These are phyloP conservation scores for Apocheima hispidaria DNA, from an alignment of 2,888 invertebrate species.

Conservation along the genomic window DNA sequence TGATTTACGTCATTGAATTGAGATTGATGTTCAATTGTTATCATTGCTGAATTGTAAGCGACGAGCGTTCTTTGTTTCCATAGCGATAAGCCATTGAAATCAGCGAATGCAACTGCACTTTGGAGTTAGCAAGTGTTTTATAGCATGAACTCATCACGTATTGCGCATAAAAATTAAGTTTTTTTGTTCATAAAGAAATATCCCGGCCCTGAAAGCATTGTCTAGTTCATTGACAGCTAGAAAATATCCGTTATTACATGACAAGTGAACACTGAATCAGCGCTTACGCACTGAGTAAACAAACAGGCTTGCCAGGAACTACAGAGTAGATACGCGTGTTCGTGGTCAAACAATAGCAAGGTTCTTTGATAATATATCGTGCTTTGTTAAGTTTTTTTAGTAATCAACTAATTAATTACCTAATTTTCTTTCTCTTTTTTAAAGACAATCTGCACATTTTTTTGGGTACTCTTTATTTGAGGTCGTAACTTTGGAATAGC, in stretches of 20 bases:
- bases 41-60: conserved; percentile 27
- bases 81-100: conserved; percentile 1
- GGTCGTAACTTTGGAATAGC: too few relatives aligned
- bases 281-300: conserved; percentile 57
- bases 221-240: conserved; percentile 40
- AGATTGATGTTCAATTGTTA: conserved; percentile 44
- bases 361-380: background rate
- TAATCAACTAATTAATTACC: background rate
- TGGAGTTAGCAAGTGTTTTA: background rate
- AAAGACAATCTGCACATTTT: too few relatives aligned
- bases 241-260: conserved; percentile 37
- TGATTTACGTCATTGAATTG: conserved; percentile 33
- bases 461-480: too few relatives aligned
- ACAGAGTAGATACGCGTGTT: background rate
- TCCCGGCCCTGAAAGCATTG: conserved; percentile 39
- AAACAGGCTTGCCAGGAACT: conserved; percentile 50
- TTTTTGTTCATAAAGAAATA: conserved; percentile 35
- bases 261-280: conserved; percentile 54
- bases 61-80: conserved; percentile 10
- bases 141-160: background rate
- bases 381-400: background rate
- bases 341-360: conserved; percentile 27
- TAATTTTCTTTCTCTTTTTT: too few relatives aligned
- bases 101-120: background rate
- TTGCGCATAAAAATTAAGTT: background rate